A percentile compares a stretch with the other conserved stretches of the same genome.
Conservation (phyloP, 2,888 invertebrate genomes). For the Synanthedon tipuliformis region DNA sequence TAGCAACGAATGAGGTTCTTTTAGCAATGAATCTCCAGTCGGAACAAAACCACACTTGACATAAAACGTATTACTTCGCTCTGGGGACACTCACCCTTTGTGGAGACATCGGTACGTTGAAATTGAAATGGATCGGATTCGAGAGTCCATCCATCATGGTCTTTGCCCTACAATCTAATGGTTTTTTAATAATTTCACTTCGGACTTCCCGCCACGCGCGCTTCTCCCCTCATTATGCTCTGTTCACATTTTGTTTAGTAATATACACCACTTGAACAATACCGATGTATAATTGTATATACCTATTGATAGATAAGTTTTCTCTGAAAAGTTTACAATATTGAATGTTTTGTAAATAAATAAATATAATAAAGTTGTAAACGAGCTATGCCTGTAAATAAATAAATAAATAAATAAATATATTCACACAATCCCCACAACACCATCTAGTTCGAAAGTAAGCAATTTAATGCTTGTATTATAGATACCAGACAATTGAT, state of each 20-base stretch:
- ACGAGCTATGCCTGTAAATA: too few relatives aligned
- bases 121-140: constrained; percentile 61
- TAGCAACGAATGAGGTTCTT: too few relatives aligned
- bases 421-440: too few relatives aligned
- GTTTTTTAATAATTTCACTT: constrained; percentile 66
- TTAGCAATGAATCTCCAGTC: background rate
- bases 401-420: too few relatives aligned
- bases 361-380: too few relatives aligned
- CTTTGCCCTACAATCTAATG: constrained; percentile 57
- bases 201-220: constrained; percentile 19
- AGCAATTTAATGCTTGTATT: too few relatives aligned
- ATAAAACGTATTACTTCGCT: constrained; percentile 47
- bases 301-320: too few relatives aligned
- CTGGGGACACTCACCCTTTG: constrained; percentile 56
- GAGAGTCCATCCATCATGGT: constrained; percentile 62
- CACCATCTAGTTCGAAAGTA: too few relatives aligned
- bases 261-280: background rate
- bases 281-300: too few relatives aligned
- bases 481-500: too few relatives aligned
- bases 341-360: too few relatives aligned
- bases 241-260: background rate
- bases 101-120: constrained; percentile 35
- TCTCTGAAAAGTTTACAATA: too few relatives aligned
- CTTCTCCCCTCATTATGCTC: background rate
- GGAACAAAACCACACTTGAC: constrained; percentile 26